Evolutionary conservation across 2,797 vertebrate species (phyloP).

Genomic region (Ptychobarbus kaznakovi): DNA sequence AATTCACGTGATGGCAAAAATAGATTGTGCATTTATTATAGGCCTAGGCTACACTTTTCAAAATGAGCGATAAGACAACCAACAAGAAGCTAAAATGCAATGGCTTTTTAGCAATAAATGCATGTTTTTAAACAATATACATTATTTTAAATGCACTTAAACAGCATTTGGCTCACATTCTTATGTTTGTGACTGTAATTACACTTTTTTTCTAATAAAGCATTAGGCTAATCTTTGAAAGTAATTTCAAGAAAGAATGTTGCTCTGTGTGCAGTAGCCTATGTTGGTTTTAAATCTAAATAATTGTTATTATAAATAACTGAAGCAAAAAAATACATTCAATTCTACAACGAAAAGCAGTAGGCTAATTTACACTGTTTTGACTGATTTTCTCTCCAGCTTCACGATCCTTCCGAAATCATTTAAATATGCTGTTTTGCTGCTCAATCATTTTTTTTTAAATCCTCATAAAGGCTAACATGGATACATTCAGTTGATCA

Average conservation of each 20-base stretch:
- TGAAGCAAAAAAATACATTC: background rate
- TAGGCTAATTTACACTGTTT: too few species aligned
- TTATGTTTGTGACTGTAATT: background rate
- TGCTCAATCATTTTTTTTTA: background rate
- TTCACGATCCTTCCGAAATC: background rate
- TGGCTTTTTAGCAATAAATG: background rate
- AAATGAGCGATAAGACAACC: background rate
- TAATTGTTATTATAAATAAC: background rate
- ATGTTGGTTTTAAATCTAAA: background rate
- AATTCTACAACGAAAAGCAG: background rate
- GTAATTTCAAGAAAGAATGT: too few species aligned
- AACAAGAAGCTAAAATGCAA: background rate
- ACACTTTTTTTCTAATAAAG: background rate
- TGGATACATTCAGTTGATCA: too few species aligned
- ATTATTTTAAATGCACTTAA: background rate
- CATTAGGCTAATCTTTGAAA: too few species aligned
- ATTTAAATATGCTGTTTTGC: background rate
- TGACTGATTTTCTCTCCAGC: background rate
- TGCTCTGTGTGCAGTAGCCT: background rate
- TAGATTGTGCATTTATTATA: background rate
- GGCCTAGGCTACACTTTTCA: background rate
- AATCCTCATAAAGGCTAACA: too few species aligned
- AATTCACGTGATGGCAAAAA: too few species aligned
- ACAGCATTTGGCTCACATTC: background rate
- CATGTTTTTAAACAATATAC: background rate